Conservation (phyloP, 2,113 vertebrate genomes). For the Cyphomyrus plagiostoma region DNA sequence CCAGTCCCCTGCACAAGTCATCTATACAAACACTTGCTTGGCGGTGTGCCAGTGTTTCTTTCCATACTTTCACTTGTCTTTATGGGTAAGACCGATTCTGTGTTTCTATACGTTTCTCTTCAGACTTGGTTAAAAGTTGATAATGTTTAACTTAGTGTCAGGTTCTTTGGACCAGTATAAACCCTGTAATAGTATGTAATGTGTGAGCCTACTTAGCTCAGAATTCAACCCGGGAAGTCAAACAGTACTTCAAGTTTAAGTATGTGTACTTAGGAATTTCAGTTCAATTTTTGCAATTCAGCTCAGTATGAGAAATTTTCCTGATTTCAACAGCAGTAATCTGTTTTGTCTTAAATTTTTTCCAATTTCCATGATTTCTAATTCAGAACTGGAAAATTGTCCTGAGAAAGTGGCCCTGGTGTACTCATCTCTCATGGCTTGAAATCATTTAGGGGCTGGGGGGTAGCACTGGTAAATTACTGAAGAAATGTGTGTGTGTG, state of each 20-base stretch:
- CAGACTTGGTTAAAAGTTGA: not conserved
- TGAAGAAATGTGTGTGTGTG: not conserved
- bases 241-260: not conserved
- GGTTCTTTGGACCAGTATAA: not conserved
- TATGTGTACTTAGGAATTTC: not conserved
- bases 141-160: not conserved
- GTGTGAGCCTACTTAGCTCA: not conserved
- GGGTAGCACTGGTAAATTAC: not conserved
- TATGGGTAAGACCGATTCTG: not conserved
- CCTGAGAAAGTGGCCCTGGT: not conserved
- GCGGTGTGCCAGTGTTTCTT: not conserved
- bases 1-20: not conserved
- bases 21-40: not conserved
- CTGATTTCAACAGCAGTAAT: not conserved
- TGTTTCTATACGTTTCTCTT: not conserved
- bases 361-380: not conserved
- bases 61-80: not conserved
- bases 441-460: not conserved
- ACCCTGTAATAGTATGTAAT: not conserved
- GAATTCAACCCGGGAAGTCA: not conserved
- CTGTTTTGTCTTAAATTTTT: not conserved
- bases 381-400: not conserved
- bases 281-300: conserved; percentile 7
- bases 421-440: not conserved
- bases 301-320: not conserved